phyloP scores from a whole-genome alignment of 2,888 invertebrate species.

The Pogonocherus hispidulus region DNA sequence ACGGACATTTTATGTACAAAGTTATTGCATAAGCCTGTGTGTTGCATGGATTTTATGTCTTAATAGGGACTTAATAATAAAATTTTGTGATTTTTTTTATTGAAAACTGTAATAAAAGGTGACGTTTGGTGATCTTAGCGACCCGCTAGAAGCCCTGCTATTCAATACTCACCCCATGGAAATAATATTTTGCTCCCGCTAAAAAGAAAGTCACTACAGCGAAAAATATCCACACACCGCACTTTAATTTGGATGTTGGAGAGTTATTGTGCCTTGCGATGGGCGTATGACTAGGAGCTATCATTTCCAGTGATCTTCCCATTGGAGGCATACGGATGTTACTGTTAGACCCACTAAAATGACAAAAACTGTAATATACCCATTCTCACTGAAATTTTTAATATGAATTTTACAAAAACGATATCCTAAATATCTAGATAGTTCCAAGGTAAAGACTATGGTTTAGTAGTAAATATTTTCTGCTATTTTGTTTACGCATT shows the following conservation, averaged over 20 bases:
- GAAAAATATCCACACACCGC: slow-evolving; percentile 81
- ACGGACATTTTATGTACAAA: no score
- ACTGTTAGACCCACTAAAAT: slow-evolving; percentile 51
- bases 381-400: not conserved
- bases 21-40: no score
- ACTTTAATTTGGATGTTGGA: slow-evolving; percentile 75
- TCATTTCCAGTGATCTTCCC: slow-evolving; percentile 48
- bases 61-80: no score
- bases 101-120: no score
- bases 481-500: not conserved
- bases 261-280: slow-evolving; percentile 43
- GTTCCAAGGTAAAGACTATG: no score
- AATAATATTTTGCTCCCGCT: slow-evolving; percentile 81
- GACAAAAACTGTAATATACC: not conserved
- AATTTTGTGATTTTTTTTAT: no score
- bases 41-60: no score
- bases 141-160: no score
- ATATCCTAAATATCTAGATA: no score
- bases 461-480: not conserved
- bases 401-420: not conserved
- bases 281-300: slow-evolving; percentile 44
- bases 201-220: slow-evolving; percentile 79
- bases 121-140: no score
- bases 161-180: slow-evolving; percentile 66
- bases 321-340: slow-evolving; percentile 49